These are phyloP conservation scores for Hedya salicella DNA, from an alignment of 2,888 invertebrate genomes.

Conservation along the genomic window DNA sequence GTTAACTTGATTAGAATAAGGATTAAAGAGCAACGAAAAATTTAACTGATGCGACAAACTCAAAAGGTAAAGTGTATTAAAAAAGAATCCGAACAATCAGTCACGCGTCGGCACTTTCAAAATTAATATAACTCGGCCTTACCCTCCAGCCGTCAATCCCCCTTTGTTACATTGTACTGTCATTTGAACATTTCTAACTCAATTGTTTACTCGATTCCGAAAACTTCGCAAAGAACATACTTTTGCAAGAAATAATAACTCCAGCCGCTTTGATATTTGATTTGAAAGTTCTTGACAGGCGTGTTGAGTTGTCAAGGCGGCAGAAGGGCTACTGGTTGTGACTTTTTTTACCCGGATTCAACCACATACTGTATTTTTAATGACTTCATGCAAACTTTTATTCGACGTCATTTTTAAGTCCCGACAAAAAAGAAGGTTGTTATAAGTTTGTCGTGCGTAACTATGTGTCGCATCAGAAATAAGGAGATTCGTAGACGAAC, in stretches of 20 bases:
- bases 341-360: neutral
- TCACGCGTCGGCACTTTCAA: constrained; percentile 40
- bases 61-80: constrained; percentile 23
- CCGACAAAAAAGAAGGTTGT: no score
- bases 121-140: constrained; percentile 41
- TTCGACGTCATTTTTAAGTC: no score
- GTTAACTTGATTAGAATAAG: no score
- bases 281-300: constrained; percentile 10
- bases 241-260: constrained; percentile 29
- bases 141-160: constrained; percentile 14
- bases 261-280: constrained; percentile 18
- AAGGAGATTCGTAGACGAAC: no score
- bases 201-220: constrained; percentile 35
- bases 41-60: constrained; percentile 2
- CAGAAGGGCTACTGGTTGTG: neutral
- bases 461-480: no score
- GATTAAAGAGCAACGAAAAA: neutral
- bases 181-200: constrained; percentile 43
- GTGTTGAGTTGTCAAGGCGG: neutral
- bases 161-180: constrained; percentile 36
- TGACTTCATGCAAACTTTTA: neutral
- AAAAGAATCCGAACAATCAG: constrained; percentile 33
- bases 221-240: constrained; percentile 23
- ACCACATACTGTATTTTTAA: neutral
- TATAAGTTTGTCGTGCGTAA: no score